Percentiles rank a stretch among this genome's conserved stretches.
These are phyloP conservation scores for Autographa gamma DNA, from an alignment of 2,888 invertebrate species.

Conservation along the genomic window DNA sequence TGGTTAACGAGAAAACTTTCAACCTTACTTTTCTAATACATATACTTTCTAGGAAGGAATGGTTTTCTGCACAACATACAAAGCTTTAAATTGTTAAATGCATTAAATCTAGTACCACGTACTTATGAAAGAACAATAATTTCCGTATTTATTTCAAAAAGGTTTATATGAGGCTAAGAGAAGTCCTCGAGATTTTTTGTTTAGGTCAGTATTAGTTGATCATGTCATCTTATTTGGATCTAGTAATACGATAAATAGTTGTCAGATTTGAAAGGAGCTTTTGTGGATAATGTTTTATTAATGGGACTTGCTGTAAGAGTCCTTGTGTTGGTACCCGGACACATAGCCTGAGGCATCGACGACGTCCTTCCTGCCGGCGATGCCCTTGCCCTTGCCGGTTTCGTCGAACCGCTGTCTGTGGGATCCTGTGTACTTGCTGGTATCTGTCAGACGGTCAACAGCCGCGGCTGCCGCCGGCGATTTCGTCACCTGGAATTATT, in stretches of 20 bases:
- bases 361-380: slow-evolving; percentile 94
- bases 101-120: slow-evolving; percentile 52
- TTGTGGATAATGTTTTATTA: slow-evolving; percentile 53
- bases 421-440: slow-evolving; percentile 96
- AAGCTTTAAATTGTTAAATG: slow-evolving; percentile 50
- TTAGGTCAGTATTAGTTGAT: slow-evolving; percentile 9
- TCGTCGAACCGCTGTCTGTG: slow-evolving; percentile 96
- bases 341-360: slow-evolving; percentile 94
- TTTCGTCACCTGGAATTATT: slow-evolving; percentile 76
- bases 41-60: slow-evolving; percentile 67
- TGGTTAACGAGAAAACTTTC: slow-evolving; percentile 35
- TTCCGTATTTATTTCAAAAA: slow-evolving; percentile 22
- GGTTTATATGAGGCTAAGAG: slow-evolving; percentile 12
- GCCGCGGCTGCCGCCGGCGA: slow-evolving; percentile 87
- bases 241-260: not conserved
- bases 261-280: slow-evolving; percentile 22
- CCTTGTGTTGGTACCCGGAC: slow-evolving; percentile 95
- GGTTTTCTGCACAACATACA: slow-evolving; percentile 64
- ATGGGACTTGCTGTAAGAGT: slow-evolving; percentile 91
- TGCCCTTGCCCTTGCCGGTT: slow-evolving; percentile 95
- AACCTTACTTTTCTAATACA: slow-evolving; percentile 44
- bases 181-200: slow-evolving; percentile 11
- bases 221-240: not conserved
- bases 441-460: slow-evolving; percentile 94
- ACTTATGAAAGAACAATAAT: slow-evolving; percentile 31